phyloP scores from a whole-genome alignment of 2,888 invertebrate genomes.

The Myopa testacea region DNA sequence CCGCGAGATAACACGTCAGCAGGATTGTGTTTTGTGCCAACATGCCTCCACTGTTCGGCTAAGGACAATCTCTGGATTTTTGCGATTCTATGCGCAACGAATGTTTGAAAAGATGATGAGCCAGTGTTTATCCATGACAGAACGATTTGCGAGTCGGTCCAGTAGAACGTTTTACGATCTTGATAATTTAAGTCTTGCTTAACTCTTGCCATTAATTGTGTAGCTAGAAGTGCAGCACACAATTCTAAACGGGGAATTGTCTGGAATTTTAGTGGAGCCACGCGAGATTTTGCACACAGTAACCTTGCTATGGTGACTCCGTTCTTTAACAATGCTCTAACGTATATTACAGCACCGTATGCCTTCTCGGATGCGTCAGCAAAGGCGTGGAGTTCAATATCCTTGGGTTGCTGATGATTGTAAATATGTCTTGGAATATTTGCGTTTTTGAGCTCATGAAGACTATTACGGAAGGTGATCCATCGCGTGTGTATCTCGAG shows the following conservation, averaged over 20 bases:
- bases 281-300: conserved; percentile 23
- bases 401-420: not conserved
- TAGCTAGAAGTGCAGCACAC: conserved; percentile 19
- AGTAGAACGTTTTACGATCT: conserved; percentile 22
- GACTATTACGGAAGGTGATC: too few species aligned
- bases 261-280: not conserved
- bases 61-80: conserved; percentile 41
- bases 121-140: conserved; percentile 51
- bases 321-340: not conserved
- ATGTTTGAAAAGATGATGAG: conserved; percentile 41
- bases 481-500: too few species aligned
- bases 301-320: not conserved
- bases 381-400: not conserved
- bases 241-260: conserved; percentile 14
- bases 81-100: conserved; percentile 43
- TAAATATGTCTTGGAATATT: not conserved
- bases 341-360: conserved; percentile 2
- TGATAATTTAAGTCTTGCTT: not conserved
- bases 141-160: conserved; percentile 55
- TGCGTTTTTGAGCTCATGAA: too few species aligned
- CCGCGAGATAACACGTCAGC: conserved; percentile 3
- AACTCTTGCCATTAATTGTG: conserved; percentile 11
- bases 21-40: conserved; percentile 22
- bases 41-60: conserved; percentile 41
- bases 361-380: not conserved